Evolutionary conservation across 2,797 vertebrate species (phyloP), one percentile per base, ranked within the genome.

Genomic region (Florisuga fusca): DNA sequence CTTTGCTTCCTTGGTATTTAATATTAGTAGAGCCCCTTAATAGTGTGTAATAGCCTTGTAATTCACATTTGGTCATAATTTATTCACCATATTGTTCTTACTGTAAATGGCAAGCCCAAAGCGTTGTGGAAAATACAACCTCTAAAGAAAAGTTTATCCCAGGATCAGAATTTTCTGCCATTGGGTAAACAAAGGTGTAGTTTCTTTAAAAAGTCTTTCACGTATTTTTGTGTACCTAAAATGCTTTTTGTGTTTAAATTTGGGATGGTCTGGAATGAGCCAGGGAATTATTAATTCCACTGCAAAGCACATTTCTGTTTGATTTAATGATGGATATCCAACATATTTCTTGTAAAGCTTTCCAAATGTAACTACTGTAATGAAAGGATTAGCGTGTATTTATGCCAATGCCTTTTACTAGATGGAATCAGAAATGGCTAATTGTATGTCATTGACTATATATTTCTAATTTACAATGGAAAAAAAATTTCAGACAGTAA

Each of bases 11-110:
- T 43, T 93, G 43, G 26, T 66, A 48, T 95, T 95, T 96, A 88
- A 94, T 94, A 87, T 93, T 92, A 57, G 59, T 29, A 84, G 54
- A 92, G 89, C 92, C 85, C 75, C 91, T 91, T 95, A 95, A 86
- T 96, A 86, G 83, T 80, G 68, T 83, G 5, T 95, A 95, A 92
- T 83, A 90, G 50, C 57, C 83, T 64, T 91, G 67, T 80, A 95
- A 91, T 95, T 93, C 79, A 55, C 74, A 82, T 87, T 94, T 17
- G 4, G n/a, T 95, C 87, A 48, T 87, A 81, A 95, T 87, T 81
- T 41, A 51, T 95, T 92, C 62, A 78, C 58, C 45, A 46, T 89
- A 38, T 87, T 85, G 75, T 91, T 80, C 54, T 80, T 89, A 69
- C 34, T 53, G 36, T 75, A 89, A 83, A 43, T 84, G 79, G 76